Evolutionary conservation across 2,797 vertebrate genomes (phyloP), one percentile per base, ranked within the genome.

Genomic region (Fistularia commersonii): DNA sequence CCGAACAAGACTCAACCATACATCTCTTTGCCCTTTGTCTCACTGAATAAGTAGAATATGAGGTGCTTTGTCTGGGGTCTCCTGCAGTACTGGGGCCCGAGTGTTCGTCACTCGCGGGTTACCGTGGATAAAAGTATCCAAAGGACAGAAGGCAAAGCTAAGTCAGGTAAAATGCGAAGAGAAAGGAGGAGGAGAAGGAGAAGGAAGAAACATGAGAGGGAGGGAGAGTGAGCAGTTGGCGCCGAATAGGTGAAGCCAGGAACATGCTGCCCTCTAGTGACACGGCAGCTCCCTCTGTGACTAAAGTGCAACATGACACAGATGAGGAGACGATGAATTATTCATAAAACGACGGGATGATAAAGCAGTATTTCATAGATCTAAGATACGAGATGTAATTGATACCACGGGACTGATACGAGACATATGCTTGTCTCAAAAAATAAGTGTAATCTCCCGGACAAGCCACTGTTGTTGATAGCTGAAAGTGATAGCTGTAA

Each of bases 201-300:
- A 8, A 14, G 34, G 43, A 35, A 41, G 31, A 38, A 35, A 31
- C 31, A 12, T 3, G 6, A 15, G 33, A 0, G 23, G 23, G 23
- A 7, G 5, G 41, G 31, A 31, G 33, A 1, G 7, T 12, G n/a
- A 11, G 6, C 8, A 32, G 23, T 23, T 23, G 23, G 23, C 2
- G 23, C 23, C 23, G 23, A 23, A 23, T 23, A 4, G 10, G 39
- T 61, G 57, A 79, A 68, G 34, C 14, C 47, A 66, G 57, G 57
- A 56, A 46, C 46, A 13, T 88, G 83, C 77, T 86, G 82, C 84
- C 82, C 82, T 84, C 88, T 89, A 84, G 84, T 86, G 87, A 15
- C 57, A 54, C 43, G 43, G 10, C 37, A 11, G n/a, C 10, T 55
- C 35, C 64, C 45, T 41, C 5, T 52, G 48, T 33, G 8, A 5